Evolutionary conservation across 2,797 vertebrate species (phyloP).

Genomic region (Phylloscopus collybita): DNA sequence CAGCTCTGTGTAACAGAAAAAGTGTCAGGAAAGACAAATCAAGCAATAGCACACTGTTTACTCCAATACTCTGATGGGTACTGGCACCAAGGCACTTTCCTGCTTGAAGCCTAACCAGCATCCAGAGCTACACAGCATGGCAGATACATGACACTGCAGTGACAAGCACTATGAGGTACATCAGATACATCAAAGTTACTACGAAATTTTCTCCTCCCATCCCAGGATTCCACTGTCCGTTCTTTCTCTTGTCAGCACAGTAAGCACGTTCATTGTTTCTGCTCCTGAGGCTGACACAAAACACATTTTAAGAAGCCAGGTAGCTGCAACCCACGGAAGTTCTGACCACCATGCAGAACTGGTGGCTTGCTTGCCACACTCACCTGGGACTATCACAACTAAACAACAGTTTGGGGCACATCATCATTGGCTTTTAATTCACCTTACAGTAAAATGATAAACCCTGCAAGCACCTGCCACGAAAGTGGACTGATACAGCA

Average conservation of each 20-base stretch:
- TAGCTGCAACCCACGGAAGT: rapidly evolving
- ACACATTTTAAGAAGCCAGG: neutral
- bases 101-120: neutral
- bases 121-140: neutral
- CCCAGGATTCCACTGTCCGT: neutral
- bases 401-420: neutral
- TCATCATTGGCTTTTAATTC: neutral
- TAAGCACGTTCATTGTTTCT: neutral
- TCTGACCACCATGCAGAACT: neutral
- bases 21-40: neutral
- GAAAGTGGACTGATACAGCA: neutral
- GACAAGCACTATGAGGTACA: neutral
- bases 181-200: neutral
- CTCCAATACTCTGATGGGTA: neutral
- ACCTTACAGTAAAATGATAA: neutral
- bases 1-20: neutral
- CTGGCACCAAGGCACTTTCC: neutral
- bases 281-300: neutral
- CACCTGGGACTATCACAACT: neutral
- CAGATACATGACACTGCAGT: rapidly evolving
- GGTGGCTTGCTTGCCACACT: neutral
- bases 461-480: neutral
- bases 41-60: neutral
- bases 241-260: neutral
- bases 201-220: neutral